Base-by-base conservation (phyloP, 2,113 vertebrate species). In the Prionailurus bengalensis region DNA sequence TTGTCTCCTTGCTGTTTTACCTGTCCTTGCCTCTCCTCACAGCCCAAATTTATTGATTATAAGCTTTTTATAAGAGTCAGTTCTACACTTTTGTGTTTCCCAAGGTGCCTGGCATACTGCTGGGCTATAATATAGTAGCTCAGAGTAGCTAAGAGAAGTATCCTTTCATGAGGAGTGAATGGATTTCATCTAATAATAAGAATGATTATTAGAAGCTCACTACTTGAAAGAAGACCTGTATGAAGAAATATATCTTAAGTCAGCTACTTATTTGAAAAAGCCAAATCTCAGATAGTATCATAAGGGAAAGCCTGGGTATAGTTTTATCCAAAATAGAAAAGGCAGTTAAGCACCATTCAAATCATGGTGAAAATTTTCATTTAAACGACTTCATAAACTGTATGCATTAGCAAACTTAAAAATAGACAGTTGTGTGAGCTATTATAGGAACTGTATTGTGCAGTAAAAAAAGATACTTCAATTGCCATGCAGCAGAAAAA, bases 311-410 rank as follows among this genome's bases (percentile, higher is more conserved):
- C 58, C 51, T 42, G 25, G 16, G 12, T 85, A 27, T 87, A 65
- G 48, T 90, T 96, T 92, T 95, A 88, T 92, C 78, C 68, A 84
- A 92, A 97, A 63, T 90, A 95, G 68, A 79, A 96, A 90, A 95
- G 78, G 1, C 79, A 95, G 68, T 80, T 83, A 96, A 92, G 53
- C 42, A 79, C 73, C 48, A 87, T 95, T 97, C 83, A 92, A 83
- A 87, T 63, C 53, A 74, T 65, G n/a, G 61, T 84, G 91, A 80
- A 97, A 86, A 80, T 95, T 96, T 96, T 27, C 74, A 70, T 82
- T 92, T 89, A 92, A 92, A 93, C 14, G 36, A 81, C 70, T 94
- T 94, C 21, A 42, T 71, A 81, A 94, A 81, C 70, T 87, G 61
- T 58, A 36, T 90, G 25, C 83, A 84, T 96, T 96, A 71, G 51